Base-by-base conservation (phyloP, 2,113 vertebrate genomes). In the Aramus guarauna region DNA sequence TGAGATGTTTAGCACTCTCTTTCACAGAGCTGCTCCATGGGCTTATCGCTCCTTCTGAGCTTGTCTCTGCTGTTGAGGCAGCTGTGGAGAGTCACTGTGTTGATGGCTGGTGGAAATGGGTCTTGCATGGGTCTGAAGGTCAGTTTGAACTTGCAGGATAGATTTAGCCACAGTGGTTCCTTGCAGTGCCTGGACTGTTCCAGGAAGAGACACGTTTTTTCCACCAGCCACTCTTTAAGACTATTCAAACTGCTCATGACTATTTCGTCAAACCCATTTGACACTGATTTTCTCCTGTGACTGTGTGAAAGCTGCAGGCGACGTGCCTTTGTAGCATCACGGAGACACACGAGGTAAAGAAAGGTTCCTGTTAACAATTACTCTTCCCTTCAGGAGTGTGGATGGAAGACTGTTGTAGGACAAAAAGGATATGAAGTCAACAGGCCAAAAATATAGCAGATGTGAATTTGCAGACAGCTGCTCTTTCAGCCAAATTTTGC, bases 281-380 rank as follows among this genome's bases (percentile, higher is more conserved):
- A 85, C 3, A 5, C 7, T 26, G 48, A 36, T 52, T 85, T 86
- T 84, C 36, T 96, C 26, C 41, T 37, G 12, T 69, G 79, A 20
- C 12, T 48, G 19, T 0, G 32, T 60, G 62, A 80, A 86, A 80
- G 36, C 43, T 56, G 30, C 39, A 53, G 45, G 9, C 16, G 16
- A 84, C 24, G 6, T 73, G 22, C 27, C 53, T 56, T 68, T 76
- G 20, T 37, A 9, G 36, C 53, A 72, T 67, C 52, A 67, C 12
- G 76, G 67, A 63, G 8, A 30, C 7, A 21, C 0, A 0, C 0
- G 4, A 88, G 9, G 8, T 24, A 48, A 74, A 80, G 71, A 60
- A 53, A 1, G 2, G 52, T 26, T 79, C 48, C 58, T 52, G 9
- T 27, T 68, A 59, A 36, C 30, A 50, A 21, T 27, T 30, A 48